These are phyloP conservation scores for Clitarchus hookeri DNA, from an alignment of 2,888 invertebrate species.

Conservation along the genomic window DNA sequence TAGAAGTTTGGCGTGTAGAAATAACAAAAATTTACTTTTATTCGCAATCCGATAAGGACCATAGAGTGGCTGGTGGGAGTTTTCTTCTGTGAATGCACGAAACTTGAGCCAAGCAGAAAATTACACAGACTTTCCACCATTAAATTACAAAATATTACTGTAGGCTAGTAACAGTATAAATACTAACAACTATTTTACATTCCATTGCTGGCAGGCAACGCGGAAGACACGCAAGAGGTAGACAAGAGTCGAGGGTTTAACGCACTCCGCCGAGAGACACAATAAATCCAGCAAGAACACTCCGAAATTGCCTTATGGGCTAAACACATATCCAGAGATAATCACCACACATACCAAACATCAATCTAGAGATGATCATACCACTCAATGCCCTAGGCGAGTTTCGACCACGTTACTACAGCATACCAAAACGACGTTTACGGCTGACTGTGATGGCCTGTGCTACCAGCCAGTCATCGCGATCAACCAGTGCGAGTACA, in stretches of 20 bases:
- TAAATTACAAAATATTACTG: no score
- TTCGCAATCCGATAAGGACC: no score
- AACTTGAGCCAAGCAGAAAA: no score
- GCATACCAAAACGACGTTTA: constrained; percentile 14
- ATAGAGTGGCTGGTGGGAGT: no score
- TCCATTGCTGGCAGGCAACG: background rate
- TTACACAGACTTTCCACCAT: no score
- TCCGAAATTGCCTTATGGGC: background rate
- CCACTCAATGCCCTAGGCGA: constrained; percentile 8
- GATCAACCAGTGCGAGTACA: background rate
- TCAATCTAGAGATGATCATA: constrained; percentile 3
- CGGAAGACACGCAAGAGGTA: background rate
- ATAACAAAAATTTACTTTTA: no score
- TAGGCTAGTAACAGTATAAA: no score
- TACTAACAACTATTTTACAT: background rate
- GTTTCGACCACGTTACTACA: background rate
- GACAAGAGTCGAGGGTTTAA: background rate
- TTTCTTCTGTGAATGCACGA: no score
- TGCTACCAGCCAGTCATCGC: background rate
- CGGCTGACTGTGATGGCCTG: background rate
- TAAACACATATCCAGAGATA: background rate
- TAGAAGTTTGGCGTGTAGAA: no score
- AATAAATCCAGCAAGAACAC: background rate
- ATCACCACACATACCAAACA: constrained; percentile 14
- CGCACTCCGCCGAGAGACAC: background rate